Conservation (phyloP, 1,140 invertebrate species). For the Aphelenchoides besseyi region DNA sequence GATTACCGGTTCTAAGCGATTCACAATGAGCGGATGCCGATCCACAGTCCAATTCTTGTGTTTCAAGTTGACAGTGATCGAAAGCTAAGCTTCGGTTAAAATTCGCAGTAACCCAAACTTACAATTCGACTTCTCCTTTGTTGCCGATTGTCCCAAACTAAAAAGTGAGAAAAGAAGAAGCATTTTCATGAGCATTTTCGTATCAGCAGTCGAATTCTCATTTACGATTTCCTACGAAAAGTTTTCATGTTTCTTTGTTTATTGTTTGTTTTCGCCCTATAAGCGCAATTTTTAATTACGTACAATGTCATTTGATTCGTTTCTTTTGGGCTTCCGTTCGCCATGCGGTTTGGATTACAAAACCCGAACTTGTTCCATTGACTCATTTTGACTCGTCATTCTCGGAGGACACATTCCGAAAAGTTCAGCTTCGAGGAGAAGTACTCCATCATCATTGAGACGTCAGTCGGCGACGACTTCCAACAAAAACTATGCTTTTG, state of each 20-base stretch:
- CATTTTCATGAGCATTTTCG: no score
- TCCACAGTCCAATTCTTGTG: conserved; percentile 27
- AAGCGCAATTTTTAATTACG: conserved; percentile 3
- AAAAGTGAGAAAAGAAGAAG: not conserved
- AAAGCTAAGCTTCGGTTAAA: no score
- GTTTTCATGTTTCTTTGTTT: not conserved
- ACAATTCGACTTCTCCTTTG: no score
- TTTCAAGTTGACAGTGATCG: conserved; percentile 1
- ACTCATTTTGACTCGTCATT: not conserved
- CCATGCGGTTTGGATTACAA: not conserved
- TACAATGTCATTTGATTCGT: not conserved
- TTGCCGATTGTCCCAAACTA: no score
- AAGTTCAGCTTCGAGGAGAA: no score
- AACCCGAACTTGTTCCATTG: not conserved
- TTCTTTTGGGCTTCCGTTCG: not conserved
- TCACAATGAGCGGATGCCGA: conserved; percentile 32
- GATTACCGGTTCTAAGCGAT: conserved; percentile 37
- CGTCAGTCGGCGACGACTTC: no score
- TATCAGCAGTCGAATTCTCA: not conserved
- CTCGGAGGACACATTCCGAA: not conserved
- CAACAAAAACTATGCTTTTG: no score
- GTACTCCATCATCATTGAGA: no score
- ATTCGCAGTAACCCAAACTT: no score
- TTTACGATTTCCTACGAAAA: not conserved
- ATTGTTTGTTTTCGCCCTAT: not conserved